Evolutionary conservation across 2,888 invertebrate genomes (phyloP), one percentile per base, ranked within the genome.

Genomic region (Diarsia rubi): DNA sequence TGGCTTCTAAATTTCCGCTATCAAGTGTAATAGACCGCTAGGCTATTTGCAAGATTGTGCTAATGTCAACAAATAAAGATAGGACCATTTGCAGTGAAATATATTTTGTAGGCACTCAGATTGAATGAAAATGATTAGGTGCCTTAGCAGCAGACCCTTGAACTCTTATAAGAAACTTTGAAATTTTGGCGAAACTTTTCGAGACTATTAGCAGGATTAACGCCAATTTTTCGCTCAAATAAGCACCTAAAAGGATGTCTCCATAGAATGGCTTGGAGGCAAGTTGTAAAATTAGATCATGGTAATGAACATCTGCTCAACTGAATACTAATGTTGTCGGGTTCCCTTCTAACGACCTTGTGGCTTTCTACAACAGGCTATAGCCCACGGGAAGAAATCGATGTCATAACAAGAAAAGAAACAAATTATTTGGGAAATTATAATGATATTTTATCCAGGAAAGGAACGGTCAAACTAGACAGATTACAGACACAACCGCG

Each of bases 181-280:
- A 16, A 62, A 62, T 2, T 54, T 75, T 60, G 54, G 31, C 57
- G 42, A 69, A 82, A 73, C 45, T 83, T 84, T 79, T 70, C 54
- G 52, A 57, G 31, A n/a, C 69, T 73, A 68, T 84, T 76, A 84
- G 69, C 64, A 49, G 45, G 63, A 80, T 76, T 64, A 76, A n/a
- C 49, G 74, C 64, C 52, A 75, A 75, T 83, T 85, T 82, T 78
- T 42, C 70, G 63, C 65, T 47, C 49, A 47, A 67, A 73, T 75
- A 73, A 83, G 24, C 45, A 69, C 45, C 62, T 69, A 64, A 83
- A 78, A 59, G 37, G 78, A 52, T 57, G 42, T 44, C 42, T 60
- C 54, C 42, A 60, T 31, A 60, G 52, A 52, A 52, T 52, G 31
- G 42, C 52, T 63, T 49, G 54, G 63, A 63, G 76, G 31, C 19